Evolutionary conservation across 2,113 vertebrate species (phyloP).

Genomic region (Syngnathus scovelli): DNA sequence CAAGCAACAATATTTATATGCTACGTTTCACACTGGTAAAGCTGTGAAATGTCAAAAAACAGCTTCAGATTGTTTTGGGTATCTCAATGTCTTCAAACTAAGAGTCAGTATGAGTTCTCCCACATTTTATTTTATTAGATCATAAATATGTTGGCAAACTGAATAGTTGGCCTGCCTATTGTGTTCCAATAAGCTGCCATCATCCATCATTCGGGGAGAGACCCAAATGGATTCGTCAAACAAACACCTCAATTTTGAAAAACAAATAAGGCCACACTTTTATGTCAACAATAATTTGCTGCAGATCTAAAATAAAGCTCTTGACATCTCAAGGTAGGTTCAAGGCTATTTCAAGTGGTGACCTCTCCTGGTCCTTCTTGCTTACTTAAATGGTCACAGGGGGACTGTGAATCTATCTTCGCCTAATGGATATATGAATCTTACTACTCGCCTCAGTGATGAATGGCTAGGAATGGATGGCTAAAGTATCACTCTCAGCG

Average conservation of each 20-base stretch:
- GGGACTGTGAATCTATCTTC: constrained; percentile 66
- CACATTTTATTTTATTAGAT: neutral
- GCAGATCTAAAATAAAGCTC: constrained; percentile 33
- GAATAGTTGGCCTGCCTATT: neutral
- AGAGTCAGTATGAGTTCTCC: neutral
- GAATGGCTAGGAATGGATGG: constrained; percentile 55
- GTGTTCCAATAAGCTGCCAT: neutral
- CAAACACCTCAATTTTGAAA: neutral
- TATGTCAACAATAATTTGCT: constrained; percentile 14
- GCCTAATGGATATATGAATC: constrained; percentile 68
- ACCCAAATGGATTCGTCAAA: neutral
- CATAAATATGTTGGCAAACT: neutral
- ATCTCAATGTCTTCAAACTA: neutral
- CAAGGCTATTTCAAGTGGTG: constrained; percentile 62
- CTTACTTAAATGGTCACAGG: constrained; percentile 59
- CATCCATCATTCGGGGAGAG: neutral
- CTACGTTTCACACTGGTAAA: neutral
- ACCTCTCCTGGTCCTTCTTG: constrained; percentile 53
- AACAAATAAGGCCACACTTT: constrained; percentile 8
- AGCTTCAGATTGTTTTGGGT: neutral
- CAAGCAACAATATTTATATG: neutral
- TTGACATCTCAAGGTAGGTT: constrained; percentile 63
- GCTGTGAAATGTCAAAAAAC: neutral
- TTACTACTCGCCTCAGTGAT: constrained; percentile 60
- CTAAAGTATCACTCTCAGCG: constrained; percentile 62